A percentile compares a stretch with the other conserved stretches of the same genome.
phyloP scores from a whole-genome alignment of 1,140 invertebrate species.

The Drosophila athabasca region DNA sequence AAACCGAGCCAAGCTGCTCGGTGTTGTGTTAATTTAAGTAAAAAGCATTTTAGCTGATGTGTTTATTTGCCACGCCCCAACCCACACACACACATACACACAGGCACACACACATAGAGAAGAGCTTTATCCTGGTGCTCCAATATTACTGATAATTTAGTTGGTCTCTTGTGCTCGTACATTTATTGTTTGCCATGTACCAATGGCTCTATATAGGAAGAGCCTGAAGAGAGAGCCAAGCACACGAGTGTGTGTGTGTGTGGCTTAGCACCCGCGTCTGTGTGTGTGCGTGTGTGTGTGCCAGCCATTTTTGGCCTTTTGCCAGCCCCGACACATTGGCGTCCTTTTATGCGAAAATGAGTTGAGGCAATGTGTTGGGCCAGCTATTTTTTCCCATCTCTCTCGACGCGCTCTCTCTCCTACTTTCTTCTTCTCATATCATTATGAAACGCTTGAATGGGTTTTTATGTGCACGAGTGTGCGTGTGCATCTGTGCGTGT shows the following conservation, averaged over 20 bases:
- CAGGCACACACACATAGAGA: slow-evolving; percentile 2
- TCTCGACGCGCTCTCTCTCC: neutral
- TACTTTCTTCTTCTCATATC: slow-evolving; percentile 34
- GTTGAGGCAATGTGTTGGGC: slow-evolving; percentile 75
- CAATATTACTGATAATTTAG: slow-evolving; percentile 81
- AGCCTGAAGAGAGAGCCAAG: slow-evolving; percentile 4
- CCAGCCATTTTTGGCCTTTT: slow-evolving; percentile 73
- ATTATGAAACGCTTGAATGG: slow-evolving; percentile 79
- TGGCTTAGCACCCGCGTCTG: slow-evolving; percentile 1
- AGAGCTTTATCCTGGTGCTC: slow-evolving; percentile 41
- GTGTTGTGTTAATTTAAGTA: slow-evolving; percentile 77
- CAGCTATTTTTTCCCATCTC: slow-evolving; percentile 52
- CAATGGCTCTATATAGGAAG: slow-evolving; percentile 57
- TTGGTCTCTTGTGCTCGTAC: slow-evolving; percentile 73
- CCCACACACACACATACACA: slow-evolving; percentile 12
- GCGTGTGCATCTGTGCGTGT: slow-evolving; percentile 15
- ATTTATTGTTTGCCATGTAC: slow-evolving; percentile 67
- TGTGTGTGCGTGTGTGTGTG: slow-evolving; percentile 26
- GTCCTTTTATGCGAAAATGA: slow-evolving; percentile 80
- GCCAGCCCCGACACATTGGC: slow-evolving; percentile 76
- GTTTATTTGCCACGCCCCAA: slow-evolving; percentile 76
- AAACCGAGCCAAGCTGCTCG: slow-evolving; percentile 68
- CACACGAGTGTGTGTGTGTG: slow-evolving; percentile 17
- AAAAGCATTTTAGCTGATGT: slow-evolving; percentile 80
- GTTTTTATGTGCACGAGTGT: slow-evolving; percentile 55